phyloP scores from a whole-genome alignment of 35 echinoderm and acorn worm genomes.

The Acanthaster planci region DNA sequence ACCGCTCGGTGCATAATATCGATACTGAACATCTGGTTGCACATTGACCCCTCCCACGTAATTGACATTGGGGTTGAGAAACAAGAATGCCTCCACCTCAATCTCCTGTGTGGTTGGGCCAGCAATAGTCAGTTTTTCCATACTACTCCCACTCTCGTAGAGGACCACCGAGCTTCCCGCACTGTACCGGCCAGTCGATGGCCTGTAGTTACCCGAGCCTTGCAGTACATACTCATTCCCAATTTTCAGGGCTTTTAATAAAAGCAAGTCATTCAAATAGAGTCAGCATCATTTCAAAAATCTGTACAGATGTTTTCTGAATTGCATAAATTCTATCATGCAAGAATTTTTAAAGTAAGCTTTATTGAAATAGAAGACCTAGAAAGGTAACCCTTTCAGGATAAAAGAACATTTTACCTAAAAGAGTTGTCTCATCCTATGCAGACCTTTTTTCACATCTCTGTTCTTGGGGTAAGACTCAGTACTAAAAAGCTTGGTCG shows the following conservation, averaged over 20 bases:
- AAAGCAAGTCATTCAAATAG: too few species aligned
- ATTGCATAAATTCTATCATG: too few species aligned
- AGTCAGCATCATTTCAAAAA: too few species aligned
- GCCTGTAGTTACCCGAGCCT: constrained; percentile 37
- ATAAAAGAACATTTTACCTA: too few species aligned
- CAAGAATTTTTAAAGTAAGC: too few species aligned
- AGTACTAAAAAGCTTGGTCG: too few species aligned
- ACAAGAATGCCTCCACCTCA: constrained; percentile 36
- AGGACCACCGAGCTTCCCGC: constrained; percentile 42
- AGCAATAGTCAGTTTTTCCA: constrained; percentile 31
- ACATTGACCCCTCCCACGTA: constrained; percentile 52
- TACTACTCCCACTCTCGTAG: constrained; percentile 35
- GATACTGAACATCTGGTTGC: constrained; percentile 43
- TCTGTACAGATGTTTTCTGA: too few species aligned
- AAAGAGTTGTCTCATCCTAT: too few species aligned
- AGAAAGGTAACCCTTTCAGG: too few species aligned
- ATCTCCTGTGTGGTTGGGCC: constrained; percentile 28
- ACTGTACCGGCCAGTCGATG: constrained; percentile 43
- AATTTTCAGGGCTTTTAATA: neutral
- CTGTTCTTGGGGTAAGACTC: too few species aligned
- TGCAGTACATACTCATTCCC: neutral
- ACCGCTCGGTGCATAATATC: constrained; percentile 39
- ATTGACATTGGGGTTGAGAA: constrained; percentile 45
- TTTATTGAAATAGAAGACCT: too few species aligned
- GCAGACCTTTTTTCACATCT: too few species aligned